Percentiles rank a stretch among this genome's conserved stretches.
These are phyloP conservation scores for Leucoptera coffeella DNA, from an alignment of 2,888 invertebrate species.

Conservation along the genomic window DNA sequence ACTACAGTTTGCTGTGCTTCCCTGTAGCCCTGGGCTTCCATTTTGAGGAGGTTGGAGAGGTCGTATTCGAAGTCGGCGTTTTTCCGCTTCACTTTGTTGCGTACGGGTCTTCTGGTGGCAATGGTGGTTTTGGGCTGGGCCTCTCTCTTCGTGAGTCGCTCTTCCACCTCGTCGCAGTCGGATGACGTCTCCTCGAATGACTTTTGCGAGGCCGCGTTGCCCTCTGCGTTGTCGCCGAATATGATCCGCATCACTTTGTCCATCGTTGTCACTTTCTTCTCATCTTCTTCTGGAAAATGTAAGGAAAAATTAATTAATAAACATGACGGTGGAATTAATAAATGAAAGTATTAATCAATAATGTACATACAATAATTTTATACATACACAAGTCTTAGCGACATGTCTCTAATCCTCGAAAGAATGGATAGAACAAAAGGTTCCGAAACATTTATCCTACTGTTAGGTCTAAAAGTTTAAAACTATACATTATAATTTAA, in stretches of 20 bases:
- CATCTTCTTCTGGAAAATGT: no score
- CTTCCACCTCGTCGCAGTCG: constrained; percentile 32
- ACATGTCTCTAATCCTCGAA: no score
- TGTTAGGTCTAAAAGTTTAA: no score
- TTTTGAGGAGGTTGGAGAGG: constrained; percentile 51
- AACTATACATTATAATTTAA: constrained; percentile 2
- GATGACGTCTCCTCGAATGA: constrained; percentile 40
- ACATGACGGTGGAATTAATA: no score
- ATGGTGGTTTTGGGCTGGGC: constrained; percentile 11
- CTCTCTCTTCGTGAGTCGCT: constrained; percentile 17
- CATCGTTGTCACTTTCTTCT: constrained; percentile 13
- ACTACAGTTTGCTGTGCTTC: constrained; percentile 24
- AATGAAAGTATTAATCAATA: no score
- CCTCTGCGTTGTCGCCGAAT: constrained; percentile 15
- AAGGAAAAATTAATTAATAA: no score
- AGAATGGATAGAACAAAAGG: no score
- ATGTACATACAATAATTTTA: no score
- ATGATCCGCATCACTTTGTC: constrained; percentile 12
- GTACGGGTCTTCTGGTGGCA: constrained; percentile 50
- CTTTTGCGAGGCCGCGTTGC: constrained; percentile 16
- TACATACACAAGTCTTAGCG: no score
- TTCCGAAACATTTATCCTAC: no score
- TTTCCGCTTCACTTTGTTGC: constrained; percentile 59
- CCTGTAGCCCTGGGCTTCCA: constrained; percentile 42
- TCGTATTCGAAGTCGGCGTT: constrained; percentile 70